phyloP scores from a whole-genome alignment of 1,140 invertebrate genomes.

The Drosophila malerkotliana region DNA sequence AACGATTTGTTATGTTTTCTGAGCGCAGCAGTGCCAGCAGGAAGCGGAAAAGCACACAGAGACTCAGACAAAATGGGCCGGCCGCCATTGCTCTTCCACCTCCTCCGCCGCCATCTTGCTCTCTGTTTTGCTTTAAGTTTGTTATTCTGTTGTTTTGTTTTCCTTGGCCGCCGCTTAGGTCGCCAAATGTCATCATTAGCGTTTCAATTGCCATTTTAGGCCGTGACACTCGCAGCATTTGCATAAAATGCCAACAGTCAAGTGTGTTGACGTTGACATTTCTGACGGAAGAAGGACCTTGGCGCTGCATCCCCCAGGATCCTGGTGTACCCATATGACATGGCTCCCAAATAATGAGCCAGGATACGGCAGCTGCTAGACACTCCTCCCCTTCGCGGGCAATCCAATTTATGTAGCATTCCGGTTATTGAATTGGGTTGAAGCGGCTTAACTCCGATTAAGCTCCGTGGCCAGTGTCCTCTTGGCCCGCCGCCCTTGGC shows the following conservation, averaged over 20 bases:
- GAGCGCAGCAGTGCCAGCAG: constrained; percentile 55
- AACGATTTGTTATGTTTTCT: constrained; percentile 82
- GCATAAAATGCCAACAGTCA: constrained; percentile 79
- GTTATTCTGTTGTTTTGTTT: constrained; percentile 61
- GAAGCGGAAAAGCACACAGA: constrained; percentile 77
- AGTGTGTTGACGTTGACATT: constrained; percentile 64
- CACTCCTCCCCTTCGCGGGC: background rate
- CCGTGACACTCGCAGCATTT: constrained; percentile 79
- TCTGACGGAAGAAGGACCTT: constrained; percentile 8
- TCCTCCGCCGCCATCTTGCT: constrained; percentile 1
- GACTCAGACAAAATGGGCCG: constrained; percentile 14
- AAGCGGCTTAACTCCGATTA: constrained; percentile 58
- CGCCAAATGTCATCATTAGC: constrained; percentile 83
- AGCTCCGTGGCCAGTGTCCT: constrained; percentile 14
- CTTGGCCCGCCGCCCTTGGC: no score
- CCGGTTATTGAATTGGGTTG: constrained; percentile 63
- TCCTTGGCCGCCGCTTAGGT: constrained; percentile 54
- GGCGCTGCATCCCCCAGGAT: background rate
- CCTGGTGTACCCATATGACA: background rate
- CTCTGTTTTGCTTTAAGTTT: constrained; percentile 70
- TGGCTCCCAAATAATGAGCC: background rate
- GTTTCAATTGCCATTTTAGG: constrained; percentile 83
- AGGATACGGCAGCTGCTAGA: background rate
- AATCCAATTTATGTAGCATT: constrained; percentile 45
- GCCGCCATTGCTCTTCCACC: background rate